These are phyloP conservation scores for Brachylomia viminalis DNA, from an alignment of 2,888 invertebrate genomes.

Conservation along the genomic window DNA sequence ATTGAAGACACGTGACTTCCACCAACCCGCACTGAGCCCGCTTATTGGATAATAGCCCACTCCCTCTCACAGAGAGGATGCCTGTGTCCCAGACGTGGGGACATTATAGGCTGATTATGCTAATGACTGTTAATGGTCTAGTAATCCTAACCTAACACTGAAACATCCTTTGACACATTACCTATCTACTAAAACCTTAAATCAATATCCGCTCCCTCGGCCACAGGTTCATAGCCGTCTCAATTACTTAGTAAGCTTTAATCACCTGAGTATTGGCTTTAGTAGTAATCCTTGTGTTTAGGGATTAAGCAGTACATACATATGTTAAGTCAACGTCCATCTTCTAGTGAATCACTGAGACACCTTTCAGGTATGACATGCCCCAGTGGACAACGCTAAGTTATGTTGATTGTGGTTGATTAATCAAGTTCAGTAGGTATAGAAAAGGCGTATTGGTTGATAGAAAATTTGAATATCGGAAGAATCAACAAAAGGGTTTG, in stretches of 20 bases:
- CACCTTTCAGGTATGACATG: slow-evolving; percentile 33
- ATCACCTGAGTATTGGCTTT: slow-evolving; percentile 52
- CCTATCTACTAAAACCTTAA: slow-evolving; percentile 19
- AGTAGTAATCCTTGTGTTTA: slow-evolving; percentile 40
- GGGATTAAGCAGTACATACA: slow-evolving; percentile 38
- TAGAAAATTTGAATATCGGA: not conserved
- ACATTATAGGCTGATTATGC: too few species aligned
- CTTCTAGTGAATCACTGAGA: slow-evolving; percentile 44
- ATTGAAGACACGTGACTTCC: too few species aligned
- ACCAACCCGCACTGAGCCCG: too few species aligned
- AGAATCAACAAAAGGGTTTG: not conserved
- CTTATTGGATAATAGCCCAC: too few species aligned
- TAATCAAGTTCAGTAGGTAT: not conserved
- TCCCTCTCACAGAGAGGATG: too few species aligned
- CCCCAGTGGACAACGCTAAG: not conserved
- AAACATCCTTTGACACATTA: slow-evolving; percentile 3
- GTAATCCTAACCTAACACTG: not conserved
- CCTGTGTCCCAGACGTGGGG: too few species aligned
- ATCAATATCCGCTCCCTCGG: slow-evolving; percentile 16
- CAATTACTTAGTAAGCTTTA: slow-evolving; percentile 53
- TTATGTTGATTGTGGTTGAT: not conserved
- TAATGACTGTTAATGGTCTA: not conserved
- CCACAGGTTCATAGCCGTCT: slow-evolving; percentile 21
- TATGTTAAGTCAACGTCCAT: slow-evolving; percentile 21
- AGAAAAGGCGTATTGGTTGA: not conserved